phyloP scores from a whole-genome alignment of 2,888 invertebrate genomes.

The Drosophila histrio region DNA sequence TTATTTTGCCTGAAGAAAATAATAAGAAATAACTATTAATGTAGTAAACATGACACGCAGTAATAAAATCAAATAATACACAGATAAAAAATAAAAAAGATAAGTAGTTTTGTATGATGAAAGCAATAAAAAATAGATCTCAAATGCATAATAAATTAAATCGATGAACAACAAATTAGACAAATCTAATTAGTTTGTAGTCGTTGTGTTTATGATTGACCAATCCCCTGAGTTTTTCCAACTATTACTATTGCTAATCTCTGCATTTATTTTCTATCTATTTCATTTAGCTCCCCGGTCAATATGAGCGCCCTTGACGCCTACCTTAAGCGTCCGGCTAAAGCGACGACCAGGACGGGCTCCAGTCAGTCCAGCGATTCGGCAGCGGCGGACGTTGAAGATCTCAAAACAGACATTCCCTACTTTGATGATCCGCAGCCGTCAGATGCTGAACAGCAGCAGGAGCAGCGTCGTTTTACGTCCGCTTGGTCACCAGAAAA shows the following conservation, averaged over 20 bases:
- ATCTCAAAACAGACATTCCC: constrained; percentile 77
- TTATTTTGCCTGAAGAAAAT: constrained; percentile 18
- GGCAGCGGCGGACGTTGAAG: constrained; percentile 56
- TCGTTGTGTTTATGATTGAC: not conserved
- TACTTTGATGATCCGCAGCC: constrained; percentile 59
- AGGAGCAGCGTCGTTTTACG: constrained; percentile 13
- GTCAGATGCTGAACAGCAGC: constrained; percentile 15
- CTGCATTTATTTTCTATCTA: not conserved
- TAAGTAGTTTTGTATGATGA: constrained; percentile 32
- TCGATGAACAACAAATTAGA: constrained; percentile 19
- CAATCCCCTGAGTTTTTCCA: constrained; percentile 1
- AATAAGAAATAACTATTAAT: constrained; percentile 42
- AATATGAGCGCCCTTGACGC: constrained; percentile 59
- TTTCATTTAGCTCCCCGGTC: constrained; percentile 25
- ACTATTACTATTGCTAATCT: not conserved
- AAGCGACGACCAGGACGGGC: constrained; percentile 36
- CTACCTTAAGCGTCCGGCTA: constrained; percentile 47
- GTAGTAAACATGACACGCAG: constrained; percentile 29
- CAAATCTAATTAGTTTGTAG: constrained; percentile 22
- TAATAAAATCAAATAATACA: not conserved
- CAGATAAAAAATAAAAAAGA: constrained; percentile 12
- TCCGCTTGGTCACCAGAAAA: constrained; percentile 37
- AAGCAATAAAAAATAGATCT: constrained; percentile 3
- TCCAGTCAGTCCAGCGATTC: constrained; percentile 15
- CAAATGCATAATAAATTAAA: constrained; percentile 21